phyloP scores from a whole-genome alignment of 2,888 invertebrate genomes.

The Phragmatobia fuliginosa region DNA sequence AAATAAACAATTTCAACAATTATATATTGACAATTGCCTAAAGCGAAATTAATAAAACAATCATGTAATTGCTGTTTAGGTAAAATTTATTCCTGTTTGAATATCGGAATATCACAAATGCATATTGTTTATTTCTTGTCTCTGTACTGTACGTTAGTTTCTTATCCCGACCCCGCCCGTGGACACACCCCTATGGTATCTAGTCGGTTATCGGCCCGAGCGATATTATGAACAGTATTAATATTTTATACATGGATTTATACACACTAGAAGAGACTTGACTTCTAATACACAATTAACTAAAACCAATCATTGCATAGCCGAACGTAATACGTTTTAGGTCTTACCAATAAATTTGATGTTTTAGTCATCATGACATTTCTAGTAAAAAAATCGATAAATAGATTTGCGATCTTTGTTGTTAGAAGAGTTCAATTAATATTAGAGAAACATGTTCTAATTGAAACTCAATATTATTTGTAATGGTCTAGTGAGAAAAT shows the following conservation, averaged over 20 bases:
- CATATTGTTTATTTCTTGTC: conserved; percentile 72
- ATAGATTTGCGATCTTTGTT: conserved; percentile 20
- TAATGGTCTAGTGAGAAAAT: conserved; percentile 73
- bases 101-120: conserved; percentile 50
- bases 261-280: conserved; percentile 28
- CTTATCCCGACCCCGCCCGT: conserved; percentile 68
- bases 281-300: neutral
- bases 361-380: neutral
- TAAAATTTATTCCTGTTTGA: conserved; percentile 45
- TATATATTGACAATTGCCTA: conserved; percentile 10
- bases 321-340: neutral
- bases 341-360: neutral
- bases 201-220: conserved; percentile 64
- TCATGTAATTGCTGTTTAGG: conserved; percentile 26
- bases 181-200: conserved; percentile 74
- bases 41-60: conserved; percentile 18
- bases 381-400: conserved; percentile 3
- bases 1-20: conserved; percentile 18
- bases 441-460: conserved; percentile 66
- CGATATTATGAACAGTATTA: conserved; percentile 70
- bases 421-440: conserved; percentile 58
- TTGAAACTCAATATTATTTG: conserved; percentile 76
- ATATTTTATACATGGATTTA: conserved; percentile 47
- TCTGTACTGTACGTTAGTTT: conserved; percentile 61
- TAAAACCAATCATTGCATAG: neutral